Evolutionary conservation across 1,140 invertebrate species (phyloP), one percentile per base, ranked within the genome.

Genomic region (Lasaia peninsularis): DNA sequence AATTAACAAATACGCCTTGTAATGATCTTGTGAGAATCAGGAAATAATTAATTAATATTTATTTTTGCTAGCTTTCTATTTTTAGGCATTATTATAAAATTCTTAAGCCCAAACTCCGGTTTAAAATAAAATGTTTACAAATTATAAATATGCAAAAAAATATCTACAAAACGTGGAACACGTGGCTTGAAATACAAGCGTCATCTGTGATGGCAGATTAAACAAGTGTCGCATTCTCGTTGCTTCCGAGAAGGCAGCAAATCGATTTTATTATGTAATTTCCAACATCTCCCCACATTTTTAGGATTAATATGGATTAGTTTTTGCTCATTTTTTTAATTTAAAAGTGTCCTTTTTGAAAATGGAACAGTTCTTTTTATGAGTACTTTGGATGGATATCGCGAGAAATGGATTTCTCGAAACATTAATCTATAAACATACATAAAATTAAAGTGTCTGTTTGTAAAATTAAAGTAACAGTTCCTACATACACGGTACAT

Each of bases 151-250:
- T 24, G 34, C 63, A 62, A 58, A 33, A 58, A 60, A 57, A 63
- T n/a, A 69, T 50, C 56, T 28, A 62, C 69, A 52, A 57, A 71
- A 65, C 61, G 60, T 48, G 52, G 40, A 75, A 82, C 80, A 86
- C 78, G 79, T 86, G 82, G 73, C 78, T 61, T 52, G 63, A 71
- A 80, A 79, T 78, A 86, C 78, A 75, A 68, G 65, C 60, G 67
- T 68, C 74, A 75, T 78, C 68, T 78, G 66, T 60, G 71, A 68
- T 75, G 72, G 68, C 65, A 80, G 82, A 83, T 86, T 84, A 82
- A 78, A 71, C 82, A 86, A 84, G 82, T 86, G 80, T 80, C 74
- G 67, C 64, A 50, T 69, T 73, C 44, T 62, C 12, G 35, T 12
- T 37, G 34, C 60, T 84, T 86, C 80, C 66, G 49, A 71, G 82